phyloP scores from a whole-genome alignment of 2,113 vertebrate genomes.

The Ptychochromis oligacanthus region DNA sequence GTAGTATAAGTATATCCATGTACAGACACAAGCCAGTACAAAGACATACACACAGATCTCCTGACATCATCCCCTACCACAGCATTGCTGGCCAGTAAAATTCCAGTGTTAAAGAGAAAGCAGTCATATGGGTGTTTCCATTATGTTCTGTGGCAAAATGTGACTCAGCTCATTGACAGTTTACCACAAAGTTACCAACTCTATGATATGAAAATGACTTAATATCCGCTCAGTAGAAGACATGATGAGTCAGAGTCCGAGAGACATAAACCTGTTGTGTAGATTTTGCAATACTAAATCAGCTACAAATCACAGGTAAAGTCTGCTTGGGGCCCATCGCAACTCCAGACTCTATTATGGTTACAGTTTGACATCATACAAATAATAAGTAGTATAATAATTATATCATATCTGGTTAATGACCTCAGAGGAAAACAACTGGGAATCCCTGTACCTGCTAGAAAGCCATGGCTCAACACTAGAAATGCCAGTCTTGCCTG shows the following conservation, averaged over 20 bases:
- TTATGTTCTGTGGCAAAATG: conserved; percentile 1
- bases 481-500: background rate
- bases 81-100: conserved; percentile 34
- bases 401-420: conserved; percentile 5
- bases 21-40: background rate
- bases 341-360: conserved; percentile 3
- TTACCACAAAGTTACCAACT: conserved; percentile 10
- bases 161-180: conserved; percentile 40
- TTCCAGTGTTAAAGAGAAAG: conserved; percentile 38
- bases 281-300: conserved; percentile 2
- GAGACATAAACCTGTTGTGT: background rate
- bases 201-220: background rate
- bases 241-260: conserved; percentile 21
- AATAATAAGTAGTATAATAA: background rate
- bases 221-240: background rate
- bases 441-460: background rate
- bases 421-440: conserved; percentile 25
- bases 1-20: background rate
- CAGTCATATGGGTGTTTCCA: conserved; percentile 24
- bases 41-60: background rate
- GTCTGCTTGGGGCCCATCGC: background rate
- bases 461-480: background rate
- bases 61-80: background rate
- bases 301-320: background rate
- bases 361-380: background rate